Percentiles rank a stretch among this genome's conserved stretches.
These are phyloP conservation scores for Bucorvus abyssinicus DNA, from an alignment of 2,797 vertebrate genomes.

Conservation along the genomic window DNA sequence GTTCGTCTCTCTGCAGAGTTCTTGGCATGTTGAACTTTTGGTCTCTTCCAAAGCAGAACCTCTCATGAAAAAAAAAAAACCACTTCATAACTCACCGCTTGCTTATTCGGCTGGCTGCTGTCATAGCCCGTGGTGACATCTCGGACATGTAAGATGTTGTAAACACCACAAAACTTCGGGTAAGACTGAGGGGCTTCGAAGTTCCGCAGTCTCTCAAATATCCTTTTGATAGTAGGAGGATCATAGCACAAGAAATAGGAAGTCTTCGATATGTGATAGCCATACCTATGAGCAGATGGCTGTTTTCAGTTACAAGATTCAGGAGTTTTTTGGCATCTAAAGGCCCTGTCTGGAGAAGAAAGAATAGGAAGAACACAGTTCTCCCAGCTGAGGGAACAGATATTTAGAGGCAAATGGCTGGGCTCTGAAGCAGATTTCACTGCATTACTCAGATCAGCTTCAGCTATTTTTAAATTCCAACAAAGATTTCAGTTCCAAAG, in stretches of 20 bases:
- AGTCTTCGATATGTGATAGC: slow-evolving; percentile 89
- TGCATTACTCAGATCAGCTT: neutral
- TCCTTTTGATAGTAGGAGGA: slow-evolving; percentile 83
- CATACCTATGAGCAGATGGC: slow-evolving; percentile 79
- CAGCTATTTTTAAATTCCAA: neutral
- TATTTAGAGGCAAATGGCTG: neutral
- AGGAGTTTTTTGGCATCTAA: neutral
- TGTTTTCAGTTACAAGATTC: neutral
- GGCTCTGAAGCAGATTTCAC: neutral
- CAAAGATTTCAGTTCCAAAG: neutral
- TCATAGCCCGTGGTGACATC: slow-evolving; percentile 92
- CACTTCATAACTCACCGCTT: slow-evolving; percentile 77
- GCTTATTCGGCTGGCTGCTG: slow-evolving; percentile 82
- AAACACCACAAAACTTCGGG: slow-evolving; percentile 80
- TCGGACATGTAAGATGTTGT: slow-evolving; percentile 80
- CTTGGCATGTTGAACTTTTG: rapidly evolving
- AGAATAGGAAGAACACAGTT: neutral
- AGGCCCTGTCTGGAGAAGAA: neutral
- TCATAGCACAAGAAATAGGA: slow-evolving; percentile 92
- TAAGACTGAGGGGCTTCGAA: slow-evolving; percentile 79
- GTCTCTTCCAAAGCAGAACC: rapidly evolving
- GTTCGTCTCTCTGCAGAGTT: rapidly evolving
- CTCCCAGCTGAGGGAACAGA: neutral
- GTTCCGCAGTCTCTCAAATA: slow-evolving; percentile 88
- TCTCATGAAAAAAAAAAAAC: no score